Evolutionary conservation across 2,888 invertebrate genomes (phyloP).

Genomic region (Chaetogeoica ovagalla): DNA sequence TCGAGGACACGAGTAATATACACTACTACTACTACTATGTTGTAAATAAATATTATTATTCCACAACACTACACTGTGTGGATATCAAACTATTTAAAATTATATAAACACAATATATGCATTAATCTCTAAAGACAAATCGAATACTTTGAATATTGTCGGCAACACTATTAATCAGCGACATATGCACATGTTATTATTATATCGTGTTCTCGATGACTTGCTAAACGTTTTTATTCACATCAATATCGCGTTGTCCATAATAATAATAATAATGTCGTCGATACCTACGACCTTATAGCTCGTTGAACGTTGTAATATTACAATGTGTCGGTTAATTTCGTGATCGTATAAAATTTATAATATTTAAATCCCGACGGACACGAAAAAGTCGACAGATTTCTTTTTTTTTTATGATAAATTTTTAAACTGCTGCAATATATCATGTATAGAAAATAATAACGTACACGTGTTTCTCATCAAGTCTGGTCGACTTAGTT

Average conservation of each 20-base stretch:
- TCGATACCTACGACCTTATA: not conserved
- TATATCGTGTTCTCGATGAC: not conserved
- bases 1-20: not conserved
- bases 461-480: too few relatives aligned
- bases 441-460: too few relatives aligned
- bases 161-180: constrained; percentile 18
- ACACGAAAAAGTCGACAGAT: too few relatives aligned
- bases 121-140: constrained; percentile 28
- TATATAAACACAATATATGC: not conserved
- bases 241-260: not conserved
- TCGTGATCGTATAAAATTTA: not conserved
- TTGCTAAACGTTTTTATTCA: not conserved
- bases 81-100: not conserved
- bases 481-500: too few relatives aligned
- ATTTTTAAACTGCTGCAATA: too few relatives aligned
- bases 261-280: not conserved
- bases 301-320: not conserved
- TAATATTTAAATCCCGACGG: not conserved
- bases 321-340: not conserved
- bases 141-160: constrained; percentile 3
- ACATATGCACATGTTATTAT: not conserved
- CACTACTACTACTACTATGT: too few relatives aligned
- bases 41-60: not conserved
- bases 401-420: too few relatives aligned
- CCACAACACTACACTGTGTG: not conserved